Evolutionary conservation across 2,797 vertebrate species (phyloP).

Genomic region (Threskiornis aethiopicus): DNA sequence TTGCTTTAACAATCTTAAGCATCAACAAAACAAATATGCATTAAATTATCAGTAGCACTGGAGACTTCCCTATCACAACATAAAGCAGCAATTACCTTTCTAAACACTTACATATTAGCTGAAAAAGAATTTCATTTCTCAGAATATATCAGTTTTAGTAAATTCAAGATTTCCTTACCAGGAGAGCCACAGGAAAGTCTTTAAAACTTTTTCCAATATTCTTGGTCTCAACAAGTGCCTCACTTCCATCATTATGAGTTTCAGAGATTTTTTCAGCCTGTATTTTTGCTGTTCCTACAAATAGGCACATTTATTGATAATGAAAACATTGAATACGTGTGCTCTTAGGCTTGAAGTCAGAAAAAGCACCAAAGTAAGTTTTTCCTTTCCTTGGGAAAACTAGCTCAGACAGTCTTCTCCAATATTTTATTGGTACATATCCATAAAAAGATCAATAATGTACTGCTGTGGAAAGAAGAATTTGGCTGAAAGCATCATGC

Average conservation of each 20-base stretch:
- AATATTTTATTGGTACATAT: not conserved
- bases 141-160: not conserved
- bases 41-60: not conserved
- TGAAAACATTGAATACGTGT: not conserved
- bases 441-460: not conserved
- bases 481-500: not conserved
- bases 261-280: slow-evolving; percentile 74
- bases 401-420: not conserved
- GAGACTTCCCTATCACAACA: not conserved
- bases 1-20: not conserved
- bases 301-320: not conserved
- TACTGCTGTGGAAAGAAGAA: not conserved
- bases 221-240: not conserved
- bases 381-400: not conserved
- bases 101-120: not conserved
- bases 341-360: not conserved
- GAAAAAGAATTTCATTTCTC: not conserved
- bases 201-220: slow-evolving; percentile 74
- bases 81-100: not conserved
- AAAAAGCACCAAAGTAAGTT: not conserved
- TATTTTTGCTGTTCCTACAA: slow-evolving; percentile 75
- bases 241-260: slow-evolving; percentile 70
- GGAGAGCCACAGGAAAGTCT: slow-evolving; percentile 76
- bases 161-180: slow-evolving; percentile 67
- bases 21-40: not conserved